These are phyloP conservation scores for Ypsolopha sequella DNA, from an alignment of 2,888 invertebrate species.

Conservation along the genomic window DNA sequence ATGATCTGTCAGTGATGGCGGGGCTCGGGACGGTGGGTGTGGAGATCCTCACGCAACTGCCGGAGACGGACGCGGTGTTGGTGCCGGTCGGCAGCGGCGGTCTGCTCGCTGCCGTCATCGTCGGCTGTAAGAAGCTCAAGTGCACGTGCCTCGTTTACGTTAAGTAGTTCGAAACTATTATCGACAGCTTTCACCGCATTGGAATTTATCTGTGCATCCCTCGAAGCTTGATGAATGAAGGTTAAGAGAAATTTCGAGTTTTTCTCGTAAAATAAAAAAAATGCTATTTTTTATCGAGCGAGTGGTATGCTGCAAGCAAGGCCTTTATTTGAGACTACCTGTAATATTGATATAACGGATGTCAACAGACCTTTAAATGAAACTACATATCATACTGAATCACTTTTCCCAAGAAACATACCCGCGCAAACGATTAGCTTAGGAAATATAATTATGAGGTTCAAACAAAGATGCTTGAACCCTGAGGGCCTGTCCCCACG, in stretches of 20 bases:
- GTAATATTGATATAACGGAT: no score
- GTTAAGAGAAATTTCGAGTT: background rate
- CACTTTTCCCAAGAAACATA: no score
- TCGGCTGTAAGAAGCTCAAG: constrained; percentile 59
- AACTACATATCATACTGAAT: no score
- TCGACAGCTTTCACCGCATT: no score
- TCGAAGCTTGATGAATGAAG: background rate
- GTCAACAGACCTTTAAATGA: no score
- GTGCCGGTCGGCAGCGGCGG: constrained; percentile 47
- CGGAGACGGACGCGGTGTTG: constrained; percentile 53
- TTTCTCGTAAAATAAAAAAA: background rate
- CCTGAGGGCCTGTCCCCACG: no score
- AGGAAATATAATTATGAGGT: no score
- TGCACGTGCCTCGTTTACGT: constrained; percentile 59
- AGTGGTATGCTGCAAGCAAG: no score
- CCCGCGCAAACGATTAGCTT: no score
- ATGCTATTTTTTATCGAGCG: no score
- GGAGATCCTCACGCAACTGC: constrained; percentile 54
- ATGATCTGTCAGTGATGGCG: constrained; percentile 49
- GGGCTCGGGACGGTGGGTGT: constrained; percentile 53
- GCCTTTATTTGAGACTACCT: no score
- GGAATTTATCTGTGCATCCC: background rate
- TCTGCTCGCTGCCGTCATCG: constrained; percentile 43
- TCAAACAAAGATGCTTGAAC: no score
- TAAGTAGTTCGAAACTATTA: constrained; percentile 13